Percentiles rank a stretch among this genome's conserved stretches.
Conservation (phyloP, 2,888 invertebrate species). For the Tetrapedia diversipes region DNA sequence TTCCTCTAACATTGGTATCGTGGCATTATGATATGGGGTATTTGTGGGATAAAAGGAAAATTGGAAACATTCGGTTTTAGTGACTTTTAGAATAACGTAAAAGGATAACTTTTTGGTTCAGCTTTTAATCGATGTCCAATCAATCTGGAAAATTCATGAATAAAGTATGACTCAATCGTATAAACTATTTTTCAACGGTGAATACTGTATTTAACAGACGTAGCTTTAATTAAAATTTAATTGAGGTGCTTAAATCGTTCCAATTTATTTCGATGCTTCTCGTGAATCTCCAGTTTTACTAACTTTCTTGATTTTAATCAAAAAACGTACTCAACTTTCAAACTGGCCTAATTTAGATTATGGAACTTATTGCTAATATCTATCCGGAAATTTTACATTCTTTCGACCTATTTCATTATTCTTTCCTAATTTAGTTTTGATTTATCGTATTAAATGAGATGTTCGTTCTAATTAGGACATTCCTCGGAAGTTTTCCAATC, state of each 20-base stretch:
- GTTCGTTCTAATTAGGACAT: not conserved
- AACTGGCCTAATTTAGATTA: not conserved
- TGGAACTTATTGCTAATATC: not conserved
- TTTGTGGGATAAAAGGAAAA: too few relatives aligned
- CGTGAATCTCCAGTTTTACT: not conserved
- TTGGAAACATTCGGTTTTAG: too few relatives aligned
- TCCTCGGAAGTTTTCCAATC: not conserved
- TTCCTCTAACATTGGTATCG: too few relatives aligned
- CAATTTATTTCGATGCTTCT: not conserved
- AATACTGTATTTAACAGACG: too few relatives aligned
- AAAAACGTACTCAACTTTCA: not conserved
- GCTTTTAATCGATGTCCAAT: too few relatives aligned
- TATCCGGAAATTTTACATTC: not conserved
- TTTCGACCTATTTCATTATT: not conserved
- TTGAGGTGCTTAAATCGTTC: not conserved
- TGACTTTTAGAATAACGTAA: too few relatives aligned
- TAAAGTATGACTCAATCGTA: too few relatives aligned
- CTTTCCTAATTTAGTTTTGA: not conserved
- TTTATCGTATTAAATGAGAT: not conserved
- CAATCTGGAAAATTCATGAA: too few relatives aligned
- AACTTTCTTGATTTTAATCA: conserved; percentile 15
- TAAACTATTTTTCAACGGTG: too few relatives aligned
- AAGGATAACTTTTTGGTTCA: too few relatives aligned
- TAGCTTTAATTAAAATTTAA: not conserved
- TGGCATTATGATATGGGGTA: too few relatives aligned